A percentile compares a stretch with the other conserved stretches of the same genome.
phyloP scores from a whole-genome alignment of 1,140 invertebrate species.

The Leguminivora glycinivorella region DNA sequence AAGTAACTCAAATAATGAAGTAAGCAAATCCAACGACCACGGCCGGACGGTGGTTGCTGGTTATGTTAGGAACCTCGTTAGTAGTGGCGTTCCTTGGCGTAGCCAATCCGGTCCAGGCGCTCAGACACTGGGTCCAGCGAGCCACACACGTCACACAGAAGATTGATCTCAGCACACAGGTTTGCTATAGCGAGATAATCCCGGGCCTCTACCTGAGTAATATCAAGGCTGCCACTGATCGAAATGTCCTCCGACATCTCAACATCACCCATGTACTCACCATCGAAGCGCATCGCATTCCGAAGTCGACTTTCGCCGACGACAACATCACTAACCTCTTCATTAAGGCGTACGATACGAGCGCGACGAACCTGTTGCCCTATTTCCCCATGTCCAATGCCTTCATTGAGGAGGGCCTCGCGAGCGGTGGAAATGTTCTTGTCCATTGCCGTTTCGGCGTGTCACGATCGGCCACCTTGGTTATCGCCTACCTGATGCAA shows the following conservation, averaged over 20 bases:
- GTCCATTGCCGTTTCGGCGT: constrained; percentile 98
- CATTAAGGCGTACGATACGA: constrained; percentile 71
- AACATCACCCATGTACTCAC: constrained; percentile 73
- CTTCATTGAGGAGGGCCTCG: constrained; percentile 67
- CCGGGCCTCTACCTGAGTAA: constrained; percentile 72
- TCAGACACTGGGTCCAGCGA: constrained; percentile 61
- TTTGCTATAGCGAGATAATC: constrained; percentile 66
- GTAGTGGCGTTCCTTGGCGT: constrained; percentile 62
- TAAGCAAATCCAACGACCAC: constrained; percentile 45
- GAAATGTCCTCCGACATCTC: constrained; percentile 58
- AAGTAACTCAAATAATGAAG: constrained; percentile 28
- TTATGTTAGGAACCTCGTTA: constrained; percentile 68
- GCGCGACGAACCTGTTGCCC: constrained; percentile 65
- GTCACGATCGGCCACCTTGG: constrained; percentile 95
- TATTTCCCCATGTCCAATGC: constrained; percentile 74
- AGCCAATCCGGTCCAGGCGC: constrained; percentile 54
- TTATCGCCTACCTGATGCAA: constrained; percentile 97
- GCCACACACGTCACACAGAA: constrained; percentile 51
- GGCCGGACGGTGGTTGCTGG: constrained; percentile 48
- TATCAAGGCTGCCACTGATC: constrained; percentile 62
- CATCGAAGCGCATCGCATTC: constrained; percentile 59
- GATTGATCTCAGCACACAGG: constrained; percentile 67
- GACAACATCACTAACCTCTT: constrained; percentile 63
- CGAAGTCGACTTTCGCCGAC: constrained; percentile 59
- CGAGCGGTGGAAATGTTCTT: constrained; percentile 84